A percentile compares a stretch with the other conserved stretches of the same genome.
phyloP scores from a whole-genome alignment of 2,797 vertebrate genomes.

The Orientallactaga sibirica region DNA sequence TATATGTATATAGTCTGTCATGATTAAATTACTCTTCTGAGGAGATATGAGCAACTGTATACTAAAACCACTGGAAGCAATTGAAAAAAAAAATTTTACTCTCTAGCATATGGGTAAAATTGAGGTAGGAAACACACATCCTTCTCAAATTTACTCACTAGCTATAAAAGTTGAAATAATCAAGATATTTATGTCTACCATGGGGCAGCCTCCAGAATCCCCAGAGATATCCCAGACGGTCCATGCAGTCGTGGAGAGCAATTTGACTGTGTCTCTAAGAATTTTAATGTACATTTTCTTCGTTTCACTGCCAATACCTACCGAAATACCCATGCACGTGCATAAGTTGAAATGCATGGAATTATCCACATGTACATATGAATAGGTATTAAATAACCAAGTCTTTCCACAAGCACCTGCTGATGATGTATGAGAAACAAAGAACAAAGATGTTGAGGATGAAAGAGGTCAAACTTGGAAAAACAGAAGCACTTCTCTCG shows the following conservation, averaged over 20 bases:
- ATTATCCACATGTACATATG: neutral
- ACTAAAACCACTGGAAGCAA: neutral
- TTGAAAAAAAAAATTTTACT: slow-evolving; percentile 1
- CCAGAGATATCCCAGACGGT: neutral
- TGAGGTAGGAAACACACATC: slow-evolving; percentile 4
- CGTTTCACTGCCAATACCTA: neutral
- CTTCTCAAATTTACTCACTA: neutral
- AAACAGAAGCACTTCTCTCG: neutral
- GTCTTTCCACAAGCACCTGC: neutral
- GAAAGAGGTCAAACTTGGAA: neutral
- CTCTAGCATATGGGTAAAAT: neutral
- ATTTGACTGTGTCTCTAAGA: neutral
- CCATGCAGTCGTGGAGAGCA: neutral
- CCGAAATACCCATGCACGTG: neutral
- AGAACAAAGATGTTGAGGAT: neutral
- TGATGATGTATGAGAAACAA: neutral
- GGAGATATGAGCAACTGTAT: neutral
- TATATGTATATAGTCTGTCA: neutral
- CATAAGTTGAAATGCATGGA: neutral
- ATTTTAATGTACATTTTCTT: neutral
- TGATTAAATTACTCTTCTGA: slow-evolving; percentile 32
- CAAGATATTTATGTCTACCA: slow-evolving; percentile 24
- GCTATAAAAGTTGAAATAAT: slow-evolving; percentile 24
- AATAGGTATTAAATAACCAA: neutral
- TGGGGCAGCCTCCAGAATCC: neutral